phyloP scores from a whole-genome alignment of 23 tunicate genomes.

The Corella eumyota region DNA sequence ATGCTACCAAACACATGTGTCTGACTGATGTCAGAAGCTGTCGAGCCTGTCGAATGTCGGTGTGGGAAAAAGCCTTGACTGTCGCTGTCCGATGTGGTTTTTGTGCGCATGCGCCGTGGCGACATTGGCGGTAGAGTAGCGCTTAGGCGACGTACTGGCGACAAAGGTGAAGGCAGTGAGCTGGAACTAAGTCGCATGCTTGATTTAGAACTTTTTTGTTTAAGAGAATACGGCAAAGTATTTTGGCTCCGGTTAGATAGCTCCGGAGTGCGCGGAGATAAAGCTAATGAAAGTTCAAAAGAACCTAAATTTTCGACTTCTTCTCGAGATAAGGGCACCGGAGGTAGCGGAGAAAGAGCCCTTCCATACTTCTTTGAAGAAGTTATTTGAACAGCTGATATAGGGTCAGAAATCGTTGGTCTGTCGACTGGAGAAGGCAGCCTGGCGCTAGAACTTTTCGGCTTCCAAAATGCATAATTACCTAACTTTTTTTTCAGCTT shows the following conservation, averaged over 20 bases:
- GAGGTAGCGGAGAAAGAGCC: slow-evolving; percentile 9
- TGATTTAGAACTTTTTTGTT: background rate
- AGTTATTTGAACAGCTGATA: background rate
- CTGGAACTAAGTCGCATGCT: background rate
- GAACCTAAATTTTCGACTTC: background rate
- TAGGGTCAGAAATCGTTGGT: background rate
- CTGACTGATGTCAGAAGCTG: background rate
- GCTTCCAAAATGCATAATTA: slow-evolving; percentile 50
- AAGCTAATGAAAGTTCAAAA: background rate
- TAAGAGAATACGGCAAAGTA: background rate
- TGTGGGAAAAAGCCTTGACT: no score
- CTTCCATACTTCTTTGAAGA: background rate
- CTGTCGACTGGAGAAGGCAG: background rate
- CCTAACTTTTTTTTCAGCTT: slow-evolving; percentile 44
- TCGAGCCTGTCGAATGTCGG: background rate
- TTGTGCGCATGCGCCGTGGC: background rate
- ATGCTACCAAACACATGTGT: background rate
- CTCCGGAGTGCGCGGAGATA: slow-evolving; percentile 1
- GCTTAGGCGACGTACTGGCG: background rate
- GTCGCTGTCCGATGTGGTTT: no score
- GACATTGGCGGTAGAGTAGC: background rate
- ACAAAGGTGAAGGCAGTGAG: background rate
- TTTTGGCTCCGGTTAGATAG: background rate
- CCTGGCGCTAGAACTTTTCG: slow-evolving; percentile 9
- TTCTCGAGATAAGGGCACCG: background rate